phyloP scores from a whole-genome alignment of 2,113 vertebrate genomes.

The Nycticebus coucang region DNA sequence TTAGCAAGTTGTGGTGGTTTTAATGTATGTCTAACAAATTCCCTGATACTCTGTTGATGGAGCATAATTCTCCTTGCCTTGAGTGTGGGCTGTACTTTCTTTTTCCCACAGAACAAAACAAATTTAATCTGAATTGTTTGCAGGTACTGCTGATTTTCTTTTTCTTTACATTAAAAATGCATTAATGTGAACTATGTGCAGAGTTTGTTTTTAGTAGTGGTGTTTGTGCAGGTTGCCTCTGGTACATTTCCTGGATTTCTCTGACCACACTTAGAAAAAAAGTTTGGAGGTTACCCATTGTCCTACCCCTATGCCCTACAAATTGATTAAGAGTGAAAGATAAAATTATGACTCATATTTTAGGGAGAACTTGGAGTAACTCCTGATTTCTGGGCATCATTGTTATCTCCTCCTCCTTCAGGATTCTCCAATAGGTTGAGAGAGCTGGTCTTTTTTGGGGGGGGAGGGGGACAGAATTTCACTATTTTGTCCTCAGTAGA shows the following conservation, averaged over 20 bases:
- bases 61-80: not conserved
- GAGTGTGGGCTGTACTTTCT: not conserved
- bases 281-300: conserved; percentile 64
- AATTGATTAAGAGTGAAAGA: conserved; percentile 61
- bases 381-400: conserved; percentile 92
- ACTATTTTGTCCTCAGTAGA: too few relatives aligned
- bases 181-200: conserved; percentile 92
- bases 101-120: conserved; percentile 90
- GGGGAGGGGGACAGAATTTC: too few relatives aligned
- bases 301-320: conserved; percentile 46
- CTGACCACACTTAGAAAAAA: conserved; percentile 69
- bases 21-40: not conserved
- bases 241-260: conserved; percentile 81
- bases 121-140: conserved; percentile 91
- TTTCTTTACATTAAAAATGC: conserved; percentile 92
- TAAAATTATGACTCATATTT: conserved; percentile 54
- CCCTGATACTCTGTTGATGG: not conserved
- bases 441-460: conserved; percentile 83
- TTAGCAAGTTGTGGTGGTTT: not conserved
- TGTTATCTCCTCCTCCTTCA: conserved; percentile 86
- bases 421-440: conserved; percentile 92
- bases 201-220: conserved; percentile 88
- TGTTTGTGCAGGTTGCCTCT: conserved; percentile 88
- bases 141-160: conserved; percentile 94
- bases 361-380: conserved; percentile 88